A percentile compares a stretch with the other conserved stretches of the same genome.
Evolutionary conservation across 2,797 vertebrate genomes (phyloP).

Genomic region (Megalops cyprinoides): DNA sequence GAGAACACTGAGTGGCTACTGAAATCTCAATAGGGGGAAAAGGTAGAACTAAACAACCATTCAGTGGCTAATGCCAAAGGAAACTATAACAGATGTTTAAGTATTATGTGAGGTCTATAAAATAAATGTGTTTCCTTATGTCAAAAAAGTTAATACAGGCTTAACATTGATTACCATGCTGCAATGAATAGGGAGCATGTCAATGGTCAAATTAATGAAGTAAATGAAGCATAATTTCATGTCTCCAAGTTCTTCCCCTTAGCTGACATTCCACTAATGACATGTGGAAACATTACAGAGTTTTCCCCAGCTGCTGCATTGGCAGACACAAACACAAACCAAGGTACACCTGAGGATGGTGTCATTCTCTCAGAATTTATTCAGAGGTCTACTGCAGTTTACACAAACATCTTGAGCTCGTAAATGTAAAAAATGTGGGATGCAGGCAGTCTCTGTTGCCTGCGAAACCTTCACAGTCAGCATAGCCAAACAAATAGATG

Average conservation of each 20-base stretch:
- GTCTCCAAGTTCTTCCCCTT: neutral
- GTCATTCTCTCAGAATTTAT: neutral
- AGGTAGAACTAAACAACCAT: neutral
- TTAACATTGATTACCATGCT: neutral
- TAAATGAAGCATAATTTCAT: neutral
- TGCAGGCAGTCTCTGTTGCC: constrained; percentile 8
- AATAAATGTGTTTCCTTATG: neutral
- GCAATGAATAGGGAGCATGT: neutral
- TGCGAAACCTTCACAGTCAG: neutral
- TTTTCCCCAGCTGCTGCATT: neutral
- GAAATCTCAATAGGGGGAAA: neutral
- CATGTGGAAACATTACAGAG: no score
- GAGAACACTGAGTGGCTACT: constrained; percentile 33
- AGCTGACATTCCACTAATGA: neutral
- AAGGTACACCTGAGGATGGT: constrained; percentile 8
- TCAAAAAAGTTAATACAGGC: neutral
- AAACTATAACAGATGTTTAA: neutral
- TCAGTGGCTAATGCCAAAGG: neutral
- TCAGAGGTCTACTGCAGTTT: constrained; percentile 21
- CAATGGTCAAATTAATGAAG: no score
- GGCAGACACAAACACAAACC: neutral
- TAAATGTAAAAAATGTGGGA: neutral
- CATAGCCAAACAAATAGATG: neutral
- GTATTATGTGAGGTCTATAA: neutral
- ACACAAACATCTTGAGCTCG: constrained; percentile 12